phyloP scores from a whole-genome alignment of 1,140 invertebrate species.

The Anagrus nilaparvatae region DNA sequence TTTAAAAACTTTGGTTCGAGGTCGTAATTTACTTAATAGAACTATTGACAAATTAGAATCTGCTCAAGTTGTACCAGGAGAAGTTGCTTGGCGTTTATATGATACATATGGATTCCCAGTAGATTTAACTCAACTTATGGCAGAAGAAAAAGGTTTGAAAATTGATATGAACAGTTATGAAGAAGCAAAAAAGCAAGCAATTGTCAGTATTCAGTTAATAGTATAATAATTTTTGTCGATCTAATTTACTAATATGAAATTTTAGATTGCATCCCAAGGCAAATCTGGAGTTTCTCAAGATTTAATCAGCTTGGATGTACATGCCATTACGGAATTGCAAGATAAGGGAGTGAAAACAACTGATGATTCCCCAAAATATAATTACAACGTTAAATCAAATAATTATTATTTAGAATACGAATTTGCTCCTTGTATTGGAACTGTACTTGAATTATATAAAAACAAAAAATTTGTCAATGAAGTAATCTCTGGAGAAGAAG shows the following conservation, averaged over 20 bases:
- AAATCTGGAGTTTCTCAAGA: constrained; percentile 69
- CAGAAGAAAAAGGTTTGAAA: constrained; percentile 83
- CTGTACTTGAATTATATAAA: constrained; percentile 59
- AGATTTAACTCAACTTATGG: constrained; percentile 95
- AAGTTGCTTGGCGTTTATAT: constrained; percentile 95
- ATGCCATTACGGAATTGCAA: constrained; percentile 88
- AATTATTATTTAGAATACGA: constrained; percentile 60
- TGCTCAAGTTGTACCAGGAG: constrained; percentile 64
- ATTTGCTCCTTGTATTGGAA: constrained; percentile 55
- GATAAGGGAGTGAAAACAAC: constrained; percentile 68
- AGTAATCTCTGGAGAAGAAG: constrained; percentile 76
- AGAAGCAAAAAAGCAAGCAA: constrained; percentile 83
- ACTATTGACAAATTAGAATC: constrained; percentile 76
- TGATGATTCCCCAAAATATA: constrained; percentile 88
- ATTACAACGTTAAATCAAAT: constrained; percentile 59
- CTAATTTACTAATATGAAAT: constrained; percentile 10
- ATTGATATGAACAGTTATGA: constrained; percentile 89
- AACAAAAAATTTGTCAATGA: constrained; percentile 81
- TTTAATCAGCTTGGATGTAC: constrained; percentile 83
- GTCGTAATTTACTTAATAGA: constrained; percentile 81
- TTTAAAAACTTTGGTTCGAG: constrained; percentile 88
- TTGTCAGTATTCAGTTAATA: constrained; percentile 41
- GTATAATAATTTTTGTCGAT: not conserved
- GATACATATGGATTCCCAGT: constrained; percentile 99
- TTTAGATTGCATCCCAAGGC: constrained; percentile 68